Conservation (phyloP, 2,888 invertebrate species). For the Cartodere bifasciata region DNA sequence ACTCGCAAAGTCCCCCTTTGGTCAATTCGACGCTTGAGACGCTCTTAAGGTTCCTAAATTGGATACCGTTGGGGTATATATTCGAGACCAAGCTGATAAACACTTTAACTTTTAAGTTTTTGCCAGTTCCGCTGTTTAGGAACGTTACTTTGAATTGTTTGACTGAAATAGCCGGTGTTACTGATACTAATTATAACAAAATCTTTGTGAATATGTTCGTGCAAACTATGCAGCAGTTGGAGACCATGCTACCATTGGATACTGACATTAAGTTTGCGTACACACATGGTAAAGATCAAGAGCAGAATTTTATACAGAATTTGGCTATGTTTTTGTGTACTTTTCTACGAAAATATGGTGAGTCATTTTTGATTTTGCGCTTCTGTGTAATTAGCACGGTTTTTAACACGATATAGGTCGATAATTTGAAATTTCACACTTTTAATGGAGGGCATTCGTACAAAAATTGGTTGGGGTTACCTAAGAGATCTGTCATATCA, state of each 20-base stretch:
- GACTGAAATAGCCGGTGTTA: conserved; percentile 93
- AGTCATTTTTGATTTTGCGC: too few relatives aligned
- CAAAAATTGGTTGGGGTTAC: too few relatives aligned
- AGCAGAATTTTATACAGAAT: conserved; percentile 98
- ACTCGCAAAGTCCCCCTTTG: conserved; percentile 91
- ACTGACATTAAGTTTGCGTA: conserved; percentile 93
- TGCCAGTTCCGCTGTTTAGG: conserved; percentile 76
- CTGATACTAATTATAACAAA: conserved; percentile 80
- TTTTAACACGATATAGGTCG: too few relatives aligned
- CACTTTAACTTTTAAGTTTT: conserved; percentile 90
- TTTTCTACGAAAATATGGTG: conserved; percentile 92
- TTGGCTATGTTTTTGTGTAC: conserved; percentile 94
- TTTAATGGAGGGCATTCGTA: too few relatives aligned
- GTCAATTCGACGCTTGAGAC: conserved; percentile 96
- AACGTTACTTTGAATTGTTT: conserved; percentile 97
- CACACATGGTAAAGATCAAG: conserved; percentile 84
- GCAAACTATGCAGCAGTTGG: conserved; percentile 85
- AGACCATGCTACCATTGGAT: conserved; percentile 79
- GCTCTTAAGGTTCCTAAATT: conserved; percentile 89
- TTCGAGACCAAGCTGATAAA: conserved; percentile 96
- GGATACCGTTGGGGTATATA: conserved; percentile 99
- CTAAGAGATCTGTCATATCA: too few relatives aligned
- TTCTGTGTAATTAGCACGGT: too few relatives aligned
- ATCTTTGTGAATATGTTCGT: conserved; percentile 84
- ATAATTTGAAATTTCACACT: too few relatives aligned